These are phyloP conservation scores for Axinella damicornis DNA, from an alignment of 37 sponge, comb jelly and placozoan genomes.

Conservation along the genomic window DNA sequence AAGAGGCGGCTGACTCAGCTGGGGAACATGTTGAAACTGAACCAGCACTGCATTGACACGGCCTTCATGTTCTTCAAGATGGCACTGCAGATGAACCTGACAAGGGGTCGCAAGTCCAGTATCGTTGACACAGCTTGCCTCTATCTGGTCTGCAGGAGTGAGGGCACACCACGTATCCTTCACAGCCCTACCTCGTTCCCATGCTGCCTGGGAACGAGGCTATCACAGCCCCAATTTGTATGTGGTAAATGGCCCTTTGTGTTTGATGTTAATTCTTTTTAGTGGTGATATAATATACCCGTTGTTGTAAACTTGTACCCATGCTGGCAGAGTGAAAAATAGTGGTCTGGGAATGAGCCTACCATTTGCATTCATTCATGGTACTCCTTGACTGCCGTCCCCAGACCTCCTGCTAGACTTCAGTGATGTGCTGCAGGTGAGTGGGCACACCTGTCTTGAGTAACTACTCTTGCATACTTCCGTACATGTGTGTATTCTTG, in stretches of 20 bases:
- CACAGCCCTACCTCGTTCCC: no score
- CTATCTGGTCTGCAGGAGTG: slow-evolving; percentile 97
- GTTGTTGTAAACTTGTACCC: no score
- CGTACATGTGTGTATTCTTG: no score
- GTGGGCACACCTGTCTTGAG: not conserved
- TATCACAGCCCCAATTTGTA: no score
- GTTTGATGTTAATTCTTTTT: not conserved
- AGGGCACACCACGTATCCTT: slow-evolving; percentile 97
- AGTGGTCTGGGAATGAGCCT: not conserved
- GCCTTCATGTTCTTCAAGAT: slow-evolving; percentile 98
- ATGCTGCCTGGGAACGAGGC: no score
- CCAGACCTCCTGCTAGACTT: slow-evolving; percentile 93
- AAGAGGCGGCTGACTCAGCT: slow-evolving; percentile 76
- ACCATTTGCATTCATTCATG: no score
- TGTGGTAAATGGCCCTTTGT: not conserved
- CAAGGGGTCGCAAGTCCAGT: slow-evolving; percentile 83
- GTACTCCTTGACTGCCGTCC: no score
- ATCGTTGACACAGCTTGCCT: slow-evolving; percentile 95
- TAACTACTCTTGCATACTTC: no score
- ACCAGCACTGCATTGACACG: slow-evolving; percentile 95
- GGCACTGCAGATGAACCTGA: slow-evolving; percentile 87
- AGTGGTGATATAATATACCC: no score
- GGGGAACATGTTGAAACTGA: slow-evolving; percentile 86
- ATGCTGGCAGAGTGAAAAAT: no score
- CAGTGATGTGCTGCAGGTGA: slow-evolving; percentile 94